A percentile compares a stretch with the other conserved stretches of the same genome.
phyloP scores from a whole-genome alignment of 2,113 vertebrate genomes.

The Beaufortia kweichowensis region DNA sequence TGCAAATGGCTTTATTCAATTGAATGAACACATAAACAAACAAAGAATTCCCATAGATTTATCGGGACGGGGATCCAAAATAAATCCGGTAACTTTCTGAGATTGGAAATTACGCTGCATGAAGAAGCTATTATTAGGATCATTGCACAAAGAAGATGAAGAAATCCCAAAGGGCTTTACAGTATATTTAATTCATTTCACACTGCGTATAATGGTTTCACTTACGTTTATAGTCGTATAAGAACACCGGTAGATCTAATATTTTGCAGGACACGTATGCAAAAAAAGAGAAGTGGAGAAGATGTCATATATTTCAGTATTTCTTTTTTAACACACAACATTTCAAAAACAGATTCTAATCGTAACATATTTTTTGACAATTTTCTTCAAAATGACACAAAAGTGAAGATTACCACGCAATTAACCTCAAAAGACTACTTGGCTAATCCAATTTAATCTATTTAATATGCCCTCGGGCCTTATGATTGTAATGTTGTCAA shows the following conservation, averaged over 20 bases:
- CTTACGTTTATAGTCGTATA: background rate
- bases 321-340: too few species aligned
- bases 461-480: background rate
- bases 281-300: too few species aligned
- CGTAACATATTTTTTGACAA: too few species aligned
- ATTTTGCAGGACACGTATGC: too few species aligned
- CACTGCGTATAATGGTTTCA: constrained; percentile 24
- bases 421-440: too few species aligned
- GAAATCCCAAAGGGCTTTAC: constrained; percentile 29
- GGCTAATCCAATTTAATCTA: too few species aligned
- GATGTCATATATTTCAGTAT: too few species aligned
- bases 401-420: too few species aligned
- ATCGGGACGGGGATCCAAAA: constrained; percentile 10
- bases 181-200: constrained; percentile 23
- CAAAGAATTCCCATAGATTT: constrained; percentile 39
- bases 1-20: constrained; percentile 48
- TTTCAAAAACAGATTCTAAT: too few species aligned
- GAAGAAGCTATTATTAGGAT: constrained; percentile 32
- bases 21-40: constrained; percentile 50
- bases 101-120: constrained; percentile 31
- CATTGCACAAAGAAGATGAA: constrained; percentile 24
- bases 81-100: constrained; percentile 38
- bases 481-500: constrained; percentile 6
- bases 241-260: background rate
- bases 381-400: too few species aligned